These are phyloP conservation scores for Drosophila insularis DNA, from an alignment of 1,140 invertebrate species.

Conservation along the genomic window DNA sequence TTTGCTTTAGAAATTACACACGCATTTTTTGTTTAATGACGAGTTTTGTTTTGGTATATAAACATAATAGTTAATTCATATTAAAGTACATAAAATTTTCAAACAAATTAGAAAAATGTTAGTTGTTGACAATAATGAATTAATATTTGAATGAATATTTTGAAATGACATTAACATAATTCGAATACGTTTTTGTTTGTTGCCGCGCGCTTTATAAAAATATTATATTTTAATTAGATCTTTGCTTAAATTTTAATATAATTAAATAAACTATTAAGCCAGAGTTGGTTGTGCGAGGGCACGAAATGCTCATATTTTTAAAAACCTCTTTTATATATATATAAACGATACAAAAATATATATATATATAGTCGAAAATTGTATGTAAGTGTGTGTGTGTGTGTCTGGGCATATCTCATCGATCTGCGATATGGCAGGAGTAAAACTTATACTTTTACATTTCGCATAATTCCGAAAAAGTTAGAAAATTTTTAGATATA, in stretches of 20 bases:
- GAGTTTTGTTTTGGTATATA: slow-evolving; percentile 4
- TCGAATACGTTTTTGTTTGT: slow-evolving; percentile 35
- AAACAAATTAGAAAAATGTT: slow-evolving; percentile 39
- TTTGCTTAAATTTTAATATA: neutral
- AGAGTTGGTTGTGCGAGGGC: slow-evolving; percentile 43
- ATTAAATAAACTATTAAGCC: slow-evolving; percentile 31
- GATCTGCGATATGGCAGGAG: slow-evolving; percentile 15
- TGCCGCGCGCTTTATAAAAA: slow-evolving; percentile 27
- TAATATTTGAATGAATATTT: slow-evolving; percentile 19
- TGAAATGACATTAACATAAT: slow-evolving; percentile 22
- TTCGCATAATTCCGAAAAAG: neutral
- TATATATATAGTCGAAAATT: slow-evolving; percentile 8
- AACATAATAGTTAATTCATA: slow-evolving; percentile 27
- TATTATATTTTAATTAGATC: neutral
- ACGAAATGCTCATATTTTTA: slow-evolving; percentile 22
- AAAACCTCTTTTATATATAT: slow-evolving; percentile 27
- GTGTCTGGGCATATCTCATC: slow-evolving; percentile 2
- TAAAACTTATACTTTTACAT: neutral
- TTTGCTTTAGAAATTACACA: slow-evolving; percentile 6
- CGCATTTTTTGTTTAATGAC: neutral
- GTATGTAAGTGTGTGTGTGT: neutral
- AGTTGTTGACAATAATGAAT: slow-evolving; percentile 32
- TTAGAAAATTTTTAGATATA: neutral
- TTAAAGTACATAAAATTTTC: slow-evolving; percentile 12
- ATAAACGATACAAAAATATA: slow-evolving; percentile 74